Base-by-base conservation (phyloP, 2,888 invertebrate species). In the Isoperla grammatica region DNA sequence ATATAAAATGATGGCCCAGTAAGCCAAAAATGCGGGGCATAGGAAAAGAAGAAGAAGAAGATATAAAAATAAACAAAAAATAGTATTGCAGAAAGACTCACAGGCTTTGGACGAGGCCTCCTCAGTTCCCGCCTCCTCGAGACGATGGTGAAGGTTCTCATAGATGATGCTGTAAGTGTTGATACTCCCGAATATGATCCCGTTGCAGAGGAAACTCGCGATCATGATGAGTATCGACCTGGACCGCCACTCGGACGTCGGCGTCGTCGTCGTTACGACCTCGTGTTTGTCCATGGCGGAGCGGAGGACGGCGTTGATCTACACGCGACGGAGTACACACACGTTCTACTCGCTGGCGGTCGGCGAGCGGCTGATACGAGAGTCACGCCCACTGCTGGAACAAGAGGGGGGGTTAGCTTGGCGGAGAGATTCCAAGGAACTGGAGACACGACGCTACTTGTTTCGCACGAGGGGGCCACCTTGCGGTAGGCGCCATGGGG, bases 171-270 rank as follows among this genome's bases (percentile, higher is more conserved):
- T 88, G 72, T 88, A 93, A 0, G 89, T 88, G 77, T 95, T 95
- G 70, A 95, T 92, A 46, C 92, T 84, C 49, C 95, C 92, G 74
- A 95, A 94, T 56, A 95, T 79, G 55, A 94, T 85, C 5, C 95
- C 95, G 74, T 95, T 95, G 69, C 89, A 89, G 61, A 92, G 78
- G 74, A 95, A 92, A 61, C 94, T 91, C 45, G 86, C 90, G 43
- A 91, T 68, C 81, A 93, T 82, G 13, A 95, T 86, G 62, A 86
- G 75, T 84, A 89, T 91, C 1, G 91, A 93, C 68, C 89, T 80
- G 12, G 66, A 0, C 90, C 90, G 11, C 91, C 90, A 74, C 93
- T 89, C 0, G 87, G 86, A n/a, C 50, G 62, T 29, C 45, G 42
- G 15, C 56, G n/a, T n/a, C 15, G 39, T 15, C n/a, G n/a, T n/a